Evolutionary conservation across 2,113 vertebrate species (phyloP).

Genomic region (Bucco capensis): DNA sequence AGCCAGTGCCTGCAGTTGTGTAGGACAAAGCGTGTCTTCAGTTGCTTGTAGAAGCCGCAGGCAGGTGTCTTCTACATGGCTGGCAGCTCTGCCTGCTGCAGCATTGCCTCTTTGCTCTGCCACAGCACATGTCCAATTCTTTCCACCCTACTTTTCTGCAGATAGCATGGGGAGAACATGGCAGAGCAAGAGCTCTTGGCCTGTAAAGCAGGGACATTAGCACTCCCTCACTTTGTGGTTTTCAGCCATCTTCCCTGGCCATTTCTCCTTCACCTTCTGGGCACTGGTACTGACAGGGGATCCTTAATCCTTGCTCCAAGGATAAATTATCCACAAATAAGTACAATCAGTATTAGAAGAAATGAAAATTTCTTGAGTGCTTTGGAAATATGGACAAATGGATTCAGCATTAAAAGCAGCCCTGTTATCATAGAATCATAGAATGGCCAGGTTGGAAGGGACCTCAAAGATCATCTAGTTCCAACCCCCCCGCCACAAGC

Average conservation of each 20-base stretch:
- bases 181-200: not conserved
- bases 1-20: rapidly evolving
- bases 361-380: not conserved
- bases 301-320: not conserved
- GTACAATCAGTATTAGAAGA: not conserved
- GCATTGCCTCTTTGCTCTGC: not conserved
- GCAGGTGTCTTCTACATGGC: not conserved
- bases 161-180: rapidly evolving
- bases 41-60: not conserved
- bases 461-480: too few relatives aligned
- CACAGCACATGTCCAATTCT: rapidly evolving
- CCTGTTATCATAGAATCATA: too few relatives aligned
- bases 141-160: not conserved
- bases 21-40: not conserved
- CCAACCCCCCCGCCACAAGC: too few relatives aligned
- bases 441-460: too few relatives aligned
- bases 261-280: not conserved
- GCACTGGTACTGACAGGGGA: not conserved
- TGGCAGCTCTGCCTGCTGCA: not conserved
- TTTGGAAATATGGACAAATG: not conserved
- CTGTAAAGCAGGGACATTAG: not conserved
- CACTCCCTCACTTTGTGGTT: not conserved
- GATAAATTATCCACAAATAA: not conserved
- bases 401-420: not conserved
- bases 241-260: not conserved